phyloP scores from a whole-genome alignment of 2,797 vertebrate species.

The Margarornis squamiger region DNA sequence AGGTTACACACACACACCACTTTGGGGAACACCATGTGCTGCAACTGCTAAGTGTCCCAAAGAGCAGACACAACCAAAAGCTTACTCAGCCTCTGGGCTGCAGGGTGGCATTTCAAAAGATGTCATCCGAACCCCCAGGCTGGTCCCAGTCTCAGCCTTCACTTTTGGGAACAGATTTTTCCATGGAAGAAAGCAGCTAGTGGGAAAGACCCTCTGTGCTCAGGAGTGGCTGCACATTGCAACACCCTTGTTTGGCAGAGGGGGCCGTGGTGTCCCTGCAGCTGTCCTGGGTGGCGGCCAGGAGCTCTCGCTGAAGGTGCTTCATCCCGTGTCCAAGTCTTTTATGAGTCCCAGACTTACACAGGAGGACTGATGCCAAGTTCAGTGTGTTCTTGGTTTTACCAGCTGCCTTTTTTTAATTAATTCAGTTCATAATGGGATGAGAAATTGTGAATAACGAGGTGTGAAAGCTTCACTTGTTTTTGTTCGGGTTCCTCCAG shows the following conservation, averaged over 20 bases:
- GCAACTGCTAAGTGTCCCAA: background rate
- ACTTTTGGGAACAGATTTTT: background rate
- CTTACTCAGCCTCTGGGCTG: background rate
- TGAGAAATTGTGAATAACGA: background rate
- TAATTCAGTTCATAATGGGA: background rate
- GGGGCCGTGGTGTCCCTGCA: background rate
- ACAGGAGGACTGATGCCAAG: background rate
- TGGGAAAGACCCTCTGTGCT: background rate
- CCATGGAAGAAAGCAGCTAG: background rate
- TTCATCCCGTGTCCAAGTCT: background rate
- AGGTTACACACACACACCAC: background rate
- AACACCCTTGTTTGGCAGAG: background rate
- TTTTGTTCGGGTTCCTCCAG: background rate
- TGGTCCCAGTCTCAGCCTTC: background rate
- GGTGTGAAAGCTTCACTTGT: background rate
- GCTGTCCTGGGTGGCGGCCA: conserved; percentile 26
- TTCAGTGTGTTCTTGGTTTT: conserved; percentile 17
- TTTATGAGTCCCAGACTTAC: conserved; percentile 16
- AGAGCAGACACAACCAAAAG: background rate
- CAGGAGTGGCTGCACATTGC: background rate
- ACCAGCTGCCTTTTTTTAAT: background rate
- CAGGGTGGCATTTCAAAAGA: background rate
- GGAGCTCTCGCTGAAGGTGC: background rate
- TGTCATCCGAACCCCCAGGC: background rate
- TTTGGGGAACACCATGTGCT: background rate